Conservation (phyloP, 1,140 invertebrate genomes). For the Papilio polytes region DNA sequence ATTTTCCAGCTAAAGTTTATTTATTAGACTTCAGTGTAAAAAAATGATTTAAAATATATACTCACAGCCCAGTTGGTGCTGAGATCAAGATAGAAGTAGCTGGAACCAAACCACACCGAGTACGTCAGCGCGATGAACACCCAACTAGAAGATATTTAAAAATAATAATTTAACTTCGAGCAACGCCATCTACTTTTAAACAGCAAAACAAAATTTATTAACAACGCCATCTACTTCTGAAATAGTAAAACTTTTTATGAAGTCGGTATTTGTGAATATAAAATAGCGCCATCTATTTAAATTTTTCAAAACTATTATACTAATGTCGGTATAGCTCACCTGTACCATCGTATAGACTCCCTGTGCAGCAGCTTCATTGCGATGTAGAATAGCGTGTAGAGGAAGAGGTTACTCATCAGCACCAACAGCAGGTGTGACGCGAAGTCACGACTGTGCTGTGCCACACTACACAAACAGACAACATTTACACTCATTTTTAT, state of each 20-base stretch:
- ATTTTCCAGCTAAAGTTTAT: no score
- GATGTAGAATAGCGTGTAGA: conserved; percentile 95
- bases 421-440: conserved; percentile 92
- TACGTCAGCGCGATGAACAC: conserved; percentile 89
- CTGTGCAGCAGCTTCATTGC: conserved; percentile 92
- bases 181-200: not conserved
- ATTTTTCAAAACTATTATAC: not conserved
- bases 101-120: conserved; percentile 88
- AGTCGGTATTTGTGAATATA: no score
- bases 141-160: conserved; percentile 74
- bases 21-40: no score
- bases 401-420: conserved; percentile 93
- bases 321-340: conserved; percentile 49
- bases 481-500: no score
- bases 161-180: not conserved
- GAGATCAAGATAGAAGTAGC: conserved; percentile 92
- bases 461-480: conserved; percentile 61
- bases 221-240: no score
- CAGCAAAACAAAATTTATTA: not conserved
- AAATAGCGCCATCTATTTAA: not conserved
- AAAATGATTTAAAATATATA: conserved; percentile 38
- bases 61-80: conserved; percentile 92
- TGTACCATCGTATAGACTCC: conserved; percentile 86
- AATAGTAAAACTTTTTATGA: no score
- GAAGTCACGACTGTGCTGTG: conserved; percentile 89